Base-by-base conservation (phyloP, 2,797 vertebrate species). In the Arctocebus calabarensis region DNA sequence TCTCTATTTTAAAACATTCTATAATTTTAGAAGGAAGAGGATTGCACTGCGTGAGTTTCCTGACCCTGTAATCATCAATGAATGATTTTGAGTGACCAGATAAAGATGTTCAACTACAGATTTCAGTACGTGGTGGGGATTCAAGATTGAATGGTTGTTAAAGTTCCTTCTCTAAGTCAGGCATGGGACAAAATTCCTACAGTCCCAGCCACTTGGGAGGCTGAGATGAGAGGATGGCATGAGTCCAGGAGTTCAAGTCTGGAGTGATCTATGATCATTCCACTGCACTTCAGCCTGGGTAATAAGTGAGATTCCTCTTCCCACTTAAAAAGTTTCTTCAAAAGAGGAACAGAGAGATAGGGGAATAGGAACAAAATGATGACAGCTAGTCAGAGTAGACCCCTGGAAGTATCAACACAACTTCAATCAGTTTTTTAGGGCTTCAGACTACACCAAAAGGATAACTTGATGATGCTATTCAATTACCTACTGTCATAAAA, bases 11-110 rank as follows among this genome's bases (percentile, higher is more conserved):
- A 62, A 91, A 61, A 61, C 61, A 59, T 12, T 81, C 32, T 59
- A 59, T 79, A 43, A n/a, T 81, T 96, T 77, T 70, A 77, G 32
- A 66, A 87, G 66, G 37, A 25, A 84, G 83, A 86, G 4, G 55
- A 19, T 61, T 83, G 13, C 6, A 4, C 5, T 88, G 61, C 14
- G 23, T 57, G 13, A 62, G 20, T 75, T 89, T 91, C 12, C 27
- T 90, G 84, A 84, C 23, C 17, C 12, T 17, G 7, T 32, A 12
- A 59, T 95, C 6, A 57, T 68, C 55, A 17, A 17, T 84, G 45
- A 29, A 25, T 17, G 32, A 25, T 61, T 88, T 94, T 85, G 9
- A 64, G 43, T 37, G 66, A 59, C 34, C 32, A 78, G 32, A n/a
- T 55, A 34, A 75, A 55, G 14, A 66, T 48, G 1, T 43, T 55